Base-by-base conservation (phyloP, 1,140 invertebrate genomes). In the Procambarus virginalis region DNA sequence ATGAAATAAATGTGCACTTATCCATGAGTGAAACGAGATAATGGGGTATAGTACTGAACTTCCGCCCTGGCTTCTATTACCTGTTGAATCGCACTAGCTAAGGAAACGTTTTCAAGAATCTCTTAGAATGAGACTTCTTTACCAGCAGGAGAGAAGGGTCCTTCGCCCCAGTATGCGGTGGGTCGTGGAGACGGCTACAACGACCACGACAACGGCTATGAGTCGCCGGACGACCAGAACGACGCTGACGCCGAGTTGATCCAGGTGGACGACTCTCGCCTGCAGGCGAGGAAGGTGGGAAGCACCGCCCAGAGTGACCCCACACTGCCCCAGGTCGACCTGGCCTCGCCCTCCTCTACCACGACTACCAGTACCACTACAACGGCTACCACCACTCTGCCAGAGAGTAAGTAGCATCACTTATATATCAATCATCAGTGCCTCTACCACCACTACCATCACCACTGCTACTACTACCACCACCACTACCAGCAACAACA, bases 281-380 rank as follows among this genome's bases (percentile, higher is more conserved):
- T 82, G 60, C 58, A 88, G 86, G 86, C 77, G 0, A 70, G 86
- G 64, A 88, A 88, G 64, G 86, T 88, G 22, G 86, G 78, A 20
- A 88, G 78, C 68, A 88, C 86, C 78, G 45, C 86, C 8, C 86
- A 82, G 78, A 88, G 86, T 45, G 86, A 88, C 48, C 68, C 81
- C 51, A 88, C 86, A 3, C n/a, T 81, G 6, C 86, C 86, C 17
- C 60, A 88, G 58, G 86, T 64, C 2, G 86, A 78, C 17, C 86
- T 78, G 5, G 78, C 86, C 2, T 14, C n/a, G 20, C 86, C 86
- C 10, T 75, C 48, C 49, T 34, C 77, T 12, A 49, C 86, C 22
- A 73, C 79, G 4, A 77, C 58, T 20, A 55, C 76, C 14, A 79
- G 58, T 48, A 46, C 77, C 14, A 84, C 68, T 2, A 51, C 46